phyloP scores from a whole-genome alignment of 1,140 invertebrate genomes.

The Orius laevigatus region DNA sequence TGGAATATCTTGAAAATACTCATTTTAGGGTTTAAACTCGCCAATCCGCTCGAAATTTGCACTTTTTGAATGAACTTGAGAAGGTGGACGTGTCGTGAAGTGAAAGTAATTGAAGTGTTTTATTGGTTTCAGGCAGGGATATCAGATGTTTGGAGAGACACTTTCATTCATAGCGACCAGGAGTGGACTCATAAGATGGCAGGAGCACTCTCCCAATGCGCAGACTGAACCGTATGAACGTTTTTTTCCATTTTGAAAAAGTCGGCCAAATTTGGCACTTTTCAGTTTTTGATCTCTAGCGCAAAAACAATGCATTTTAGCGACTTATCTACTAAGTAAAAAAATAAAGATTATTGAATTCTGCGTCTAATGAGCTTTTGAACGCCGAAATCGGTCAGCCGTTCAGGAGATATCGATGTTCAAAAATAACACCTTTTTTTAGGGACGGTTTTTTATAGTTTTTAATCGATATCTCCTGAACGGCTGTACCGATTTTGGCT shows the following conservation, averaged over 20 bases:
- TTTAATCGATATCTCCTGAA: background rate
- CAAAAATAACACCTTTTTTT: no score
- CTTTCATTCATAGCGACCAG: slow-evolving; percentile 76
- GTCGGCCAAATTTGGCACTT: no score
- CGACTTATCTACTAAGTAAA: no score
- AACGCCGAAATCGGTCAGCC: no score
- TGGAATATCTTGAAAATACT: no score
- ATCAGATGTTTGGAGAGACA: slow-evolving; percentile 67
- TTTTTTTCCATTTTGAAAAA: background rate
- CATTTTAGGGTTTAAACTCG: no score
- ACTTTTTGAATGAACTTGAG: background rate
- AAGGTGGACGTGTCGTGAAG: background rate
- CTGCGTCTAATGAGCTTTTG: no score
- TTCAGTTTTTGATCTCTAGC: no score
- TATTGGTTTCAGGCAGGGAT: slow-evolving; percentile 53
- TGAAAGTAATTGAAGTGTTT: background rate
- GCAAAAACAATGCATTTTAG: no score
- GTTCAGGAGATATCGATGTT: no score
- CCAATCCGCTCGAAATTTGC: background rate
- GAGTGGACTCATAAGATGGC: slow-evolving; percentile 73
- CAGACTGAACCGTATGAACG: slow-evolving; percentile 45
- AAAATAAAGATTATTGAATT: no score
- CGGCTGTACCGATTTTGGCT: no score
- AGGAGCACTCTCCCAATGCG: slow-evolving; percentile 37
- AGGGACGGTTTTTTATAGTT: background rate